Evolutionary conservation across 2,888 invertebrate species (phyloP), one percentile per base, ranked within the genome.

Genomic region (Onthophagus sagittarius): DNA sequence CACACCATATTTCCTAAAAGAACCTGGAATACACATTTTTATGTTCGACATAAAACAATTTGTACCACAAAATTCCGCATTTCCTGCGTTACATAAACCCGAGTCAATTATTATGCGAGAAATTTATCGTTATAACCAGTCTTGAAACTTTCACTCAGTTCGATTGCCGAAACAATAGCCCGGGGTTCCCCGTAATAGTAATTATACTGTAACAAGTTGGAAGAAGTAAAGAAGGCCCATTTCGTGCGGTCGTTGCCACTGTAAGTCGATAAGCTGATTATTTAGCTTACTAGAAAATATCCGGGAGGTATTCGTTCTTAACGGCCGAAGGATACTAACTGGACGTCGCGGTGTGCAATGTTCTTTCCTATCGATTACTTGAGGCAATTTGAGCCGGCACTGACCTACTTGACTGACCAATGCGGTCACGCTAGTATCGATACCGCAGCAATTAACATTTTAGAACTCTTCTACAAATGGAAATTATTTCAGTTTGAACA

Each of bases 351-450:
- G 67, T 67, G n/a, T 23, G 32, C 67, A 23, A 67, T 31, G 67
- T 67, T 67, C 23, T 23, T 23, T 23, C n/a, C 67, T 67, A 67
- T 67, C 67, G 67, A 67, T 67, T 53, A 53, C 39, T 53, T 53
- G 9, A 53, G 39, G 31, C 23, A 67, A n/a, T 67, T 67, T 31
- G 31, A 32, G 7, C 23, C 67, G 67, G 67, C 67, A 67, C 67
- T 67, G 67, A 67, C 67, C 67, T 67, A 67, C 67, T 67, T 67
- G 67, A 32, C n/a, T 67, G 67, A 67, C 67, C 67, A 31, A n/a
- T 67, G n/a, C 67, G 67, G 23, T 67, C 32, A 53, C 4, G 7
- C 39, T 7, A 53, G 39, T 53, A 53, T 53, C 39, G 39, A 53
- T 53, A 53, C 39, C 6, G 39, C 11, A 53, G 39, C 39, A 53